Conservation (phyloP, 2,797 vertebrate species). For the Spondyliosoma cantharus region DNA sequence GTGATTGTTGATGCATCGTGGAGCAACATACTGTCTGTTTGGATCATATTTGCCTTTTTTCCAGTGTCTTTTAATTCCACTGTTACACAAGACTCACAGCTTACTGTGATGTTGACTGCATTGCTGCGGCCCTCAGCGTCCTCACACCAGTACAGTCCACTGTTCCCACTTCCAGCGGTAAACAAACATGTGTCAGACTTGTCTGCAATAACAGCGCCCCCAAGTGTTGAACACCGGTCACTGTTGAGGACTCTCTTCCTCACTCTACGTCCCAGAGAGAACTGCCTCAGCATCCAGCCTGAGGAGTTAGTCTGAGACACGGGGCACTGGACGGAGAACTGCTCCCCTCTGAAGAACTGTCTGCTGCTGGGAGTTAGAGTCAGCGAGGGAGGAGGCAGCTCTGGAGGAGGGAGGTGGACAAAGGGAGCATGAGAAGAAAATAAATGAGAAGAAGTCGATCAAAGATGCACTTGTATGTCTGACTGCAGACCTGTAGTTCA, state of each 20-base stretch:
- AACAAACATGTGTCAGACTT: constrained; percentile 40
- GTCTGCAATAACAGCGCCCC: constrained; percentile 26
- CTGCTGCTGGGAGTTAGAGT: constrained; percentile 69
- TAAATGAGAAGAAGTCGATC: not conserved
- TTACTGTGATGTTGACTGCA: constrained; percentile 74
- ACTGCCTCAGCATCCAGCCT: constrained; percentile 66
- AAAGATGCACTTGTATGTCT: not conserved
- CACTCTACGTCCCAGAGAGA: not conserved
- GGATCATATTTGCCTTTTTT: not conserved
- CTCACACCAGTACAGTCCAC: constrained; percentile 81
- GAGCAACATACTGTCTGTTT: not conserved
- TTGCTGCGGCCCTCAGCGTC: constrained; percentile 61
- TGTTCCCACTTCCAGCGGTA: constrained; percentile 30
- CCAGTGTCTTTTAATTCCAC: not conserved
- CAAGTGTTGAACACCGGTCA: constrained; percentile 54
- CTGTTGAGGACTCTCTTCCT: not conserved
- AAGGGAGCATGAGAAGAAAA: not conserved
- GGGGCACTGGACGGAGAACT: constrained; percentile 71
- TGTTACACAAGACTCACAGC: constrained; percentile 70
- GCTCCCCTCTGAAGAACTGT: constrained; percentile 63
- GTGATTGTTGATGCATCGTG: not conserved
- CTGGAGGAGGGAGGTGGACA: constrained; percentile 50
- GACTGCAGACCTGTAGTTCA: constrained; percentile 8
- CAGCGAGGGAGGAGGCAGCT: constrained; percentile 47
- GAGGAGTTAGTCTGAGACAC: constrained; percentile 33